phyloP scores from a whole-genome alignment of 2,888 invertebrate genomes.

The Himalopsyche kuldschensis region DNA sequence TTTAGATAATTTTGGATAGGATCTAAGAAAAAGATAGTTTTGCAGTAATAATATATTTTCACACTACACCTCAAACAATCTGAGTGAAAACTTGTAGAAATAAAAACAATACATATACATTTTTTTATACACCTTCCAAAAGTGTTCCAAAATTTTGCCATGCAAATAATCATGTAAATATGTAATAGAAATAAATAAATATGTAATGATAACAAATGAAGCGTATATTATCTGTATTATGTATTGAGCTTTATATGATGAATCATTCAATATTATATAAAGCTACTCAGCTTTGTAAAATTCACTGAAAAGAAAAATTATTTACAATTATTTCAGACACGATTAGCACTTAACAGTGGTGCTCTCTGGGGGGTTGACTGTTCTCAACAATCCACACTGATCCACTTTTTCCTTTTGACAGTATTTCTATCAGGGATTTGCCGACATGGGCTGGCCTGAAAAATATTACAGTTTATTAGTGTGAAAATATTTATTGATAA shows the following conservation, averaged over 20 bases:
- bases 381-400: slow-evolving; percentile 73
- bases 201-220: slow-evolving; percentile 16
- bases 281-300: slow-evolving; percentile 17
- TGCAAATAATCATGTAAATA: background rate
- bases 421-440: slow-evolving; percentile 65
- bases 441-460: slow-evolving; percentile 71
- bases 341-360: slow-evolving; percentile 42
- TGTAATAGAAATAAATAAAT: background rate
- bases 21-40: background rate
- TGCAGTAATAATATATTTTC: background rate
- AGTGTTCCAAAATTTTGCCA: background rate
- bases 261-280: slow-evolving; percentile 12
- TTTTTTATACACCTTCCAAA: background rate
- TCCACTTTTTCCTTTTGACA: slow-evolving; percentile 70
- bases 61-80: background rate
- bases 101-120: background rate
- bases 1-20: background rate
- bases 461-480: slow-evolving; percentile 39
- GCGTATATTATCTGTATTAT: slow-evolving; percentile 16
- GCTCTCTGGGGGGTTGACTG: slow-evolving; percentile 66
- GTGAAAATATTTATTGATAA: background rate
- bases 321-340: background rate
- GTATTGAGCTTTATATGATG: slow-evolving; percentile 20
- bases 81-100: background rate
- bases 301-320: background rate